Percentiles rank a stretch among this genome's conserved stretches.
These are phyloP conservation scores for Cherax destructor DNA, from an alignment of 1,140 invertebrate species.

Conservation along the genomic window DNA sequence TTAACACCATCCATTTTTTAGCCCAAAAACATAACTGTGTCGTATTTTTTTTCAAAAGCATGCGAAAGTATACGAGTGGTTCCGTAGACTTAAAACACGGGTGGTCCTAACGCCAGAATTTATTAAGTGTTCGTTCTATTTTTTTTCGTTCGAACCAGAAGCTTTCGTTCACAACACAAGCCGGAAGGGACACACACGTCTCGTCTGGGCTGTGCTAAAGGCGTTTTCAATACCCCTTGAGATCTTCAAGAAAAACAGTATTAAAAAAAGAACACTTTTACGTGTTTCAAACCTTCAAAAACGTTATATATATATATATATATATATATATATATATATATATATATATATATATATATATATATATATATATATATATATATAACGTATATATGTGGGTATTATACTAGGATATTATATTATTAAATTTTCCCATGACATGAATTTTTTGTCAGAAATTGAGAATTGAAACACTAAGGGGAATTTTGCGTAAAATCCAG, in stretches of 20 bases:
- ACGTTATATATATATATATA: neutral
- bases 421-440: too few relatives aligned
- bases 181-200: neutral
- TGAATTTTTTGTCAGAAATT: too few relatives aligned
- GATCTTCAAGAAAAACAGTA: neutral
- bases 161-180: neutral
- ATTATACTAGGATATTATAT: too few relatives aligned
- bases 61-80: neutral
- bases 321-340: too few relatives aligned
- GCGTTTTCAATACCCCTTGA: too few relatives aligned
- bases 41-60: neutral
- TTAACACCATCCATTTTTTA: neutral
- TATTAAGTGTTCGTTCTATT: neutral
- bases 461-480: too few relatives aligned
- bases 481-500: too few relatives aligned
- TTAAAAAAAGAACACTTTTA: neutral
- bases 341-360: too few relatives aligned
- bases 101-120: neutral
- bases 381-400: too few relatives aligned
- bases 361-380: too few relatives aligned
- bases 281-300: too few relatives aligned
- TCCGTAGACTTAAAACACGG: neutral
- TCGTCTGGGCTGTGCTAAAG: neutral
- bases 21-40: neutral
- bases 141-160: neutral